Evolutionary conservation across 2,797 vertebrate genomes (phyloP).

Genomic region (Helostoma temminkii): DNA sequence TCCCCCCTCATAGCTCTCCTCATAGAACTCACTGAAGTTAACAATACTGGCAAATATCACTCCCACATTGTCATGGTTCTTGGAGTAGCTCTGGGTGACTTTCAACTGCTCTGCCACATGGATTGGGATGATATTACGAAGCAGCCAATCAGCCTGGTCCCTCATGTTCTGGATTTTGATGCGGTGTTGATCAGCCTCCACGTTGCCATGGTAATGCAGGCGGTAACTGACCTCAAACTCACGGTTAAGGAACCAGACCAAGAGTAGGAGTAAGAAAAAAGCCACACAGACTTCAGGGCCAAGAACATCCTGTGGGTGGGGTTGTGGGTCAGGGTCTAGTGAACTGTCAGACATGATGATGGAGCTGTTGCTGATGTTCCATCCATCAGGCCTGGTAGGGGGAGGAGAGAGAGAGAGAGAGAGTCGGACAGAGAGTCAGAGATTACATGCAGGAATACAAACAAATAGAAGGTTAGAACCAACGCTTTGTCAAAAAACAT

Average conservation of each 20-base stretch:
- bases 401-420: background rate
- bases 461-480: background rate
- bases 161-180: constrained; percentile 99
- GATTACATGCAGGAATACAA: background rate
- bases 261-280: constrained; percentile 92
- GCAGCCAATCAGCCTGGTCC: constrained; percentile 97
- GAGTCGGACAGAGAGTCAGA: background rate
- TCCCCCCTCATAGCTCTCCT: constrained; percentile 98
- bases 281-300: constrained; percentile 90
- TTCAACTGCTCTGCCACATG: constrained; percentile 98
- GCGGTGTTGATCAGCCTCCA: constrained; percentile 97
- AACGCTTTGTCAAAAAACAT: background rate
- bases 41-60: constrained; percentile 99
- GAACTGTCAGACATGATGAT: constrained; percentile 38
- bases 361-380: constrained; percentile 60
- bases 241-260: constrained; percentile 98
- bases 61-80: constrained; percentile 95
- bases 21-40: constrained; percentile 99
- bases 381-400: constrained; percentile 58
- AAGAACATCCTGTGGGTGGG: constrained; percentile 82
- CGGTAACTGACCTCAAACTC: constrained; percentile 98
- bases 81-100: constrained; percentile 98
- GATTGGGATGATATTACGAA: constrained; percentile 97
- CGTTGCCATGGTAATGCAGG: constrained; percentile 96
- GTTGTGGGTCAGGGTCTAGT: constrained; percentile 24